These are phyloP conservation scores for Stenichneumon culpator DNA, from an alignment of 2,888 invertebrate genomes.

Conservation along the genomic window DNA sequence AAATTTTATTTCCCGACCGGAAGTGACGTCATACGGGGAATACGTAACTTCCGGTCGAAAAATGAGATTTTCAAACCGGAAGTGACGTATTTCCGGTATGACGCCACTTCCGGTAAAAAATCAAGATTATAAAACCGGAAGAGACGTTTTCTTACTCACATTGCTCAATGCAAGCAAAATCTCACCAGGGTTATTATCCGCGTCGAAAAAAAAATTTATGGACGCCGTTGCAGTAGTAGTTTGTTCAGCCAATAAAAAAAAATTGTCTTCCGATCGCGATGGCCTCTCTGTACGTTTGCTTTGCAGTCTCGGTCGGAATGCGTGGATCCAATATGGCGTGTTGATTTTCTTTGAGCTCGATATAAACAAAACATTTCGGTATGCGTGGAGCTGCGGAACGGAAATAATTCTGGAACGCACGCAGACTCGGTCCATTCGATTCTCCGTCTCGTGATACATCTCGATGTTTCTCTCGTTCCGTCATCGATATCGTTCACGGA, in stretches of 20 bases:
- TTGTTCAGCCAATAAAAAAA: slow-evolving; percentile 1
- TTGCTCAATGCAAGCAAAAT: too few species aligned
- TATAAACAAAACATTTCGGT: slow-evolving; percentile 6
- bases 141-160: too few species aligned
- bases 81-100: too few species aligned
- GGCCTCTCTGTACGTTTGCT: neutral
- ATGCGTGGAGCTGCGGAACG: slow-evolving; percentile 5
- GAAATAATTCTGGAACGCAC: slow-evolving; percentile 16
- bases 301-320: neutral
- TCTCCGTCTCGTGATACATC: slow-evolving; percentile 53
- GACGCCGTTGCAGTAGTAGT: neutral
- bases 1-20: too few species aligned
- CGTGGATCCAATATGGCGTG: neutral
- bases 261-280: neutral
- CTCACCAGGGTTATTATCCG: too few species aligned
- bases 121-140: too few species aligned
- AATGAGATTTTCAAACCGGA: too few species aligned
- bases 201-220: too few species aligned
- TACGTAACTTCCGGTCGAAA: too few species aligned
- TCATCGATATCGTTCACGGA: slow-evolving; percentile 56
- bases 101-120: too few species aligned
- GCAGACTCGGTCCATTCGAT: slow-evolving; percentile 6
- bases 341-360: slow-evolving; percentile 1
- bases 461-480: slow-evolving; percentile 56
- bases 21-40: too few species aligned